Percentiles rank a stretch among this genome's conserved stretches.
Conservation (phyloP, 2,113 vertebrate genomes). For the Ailuropoda melanoleuca region DNA sequence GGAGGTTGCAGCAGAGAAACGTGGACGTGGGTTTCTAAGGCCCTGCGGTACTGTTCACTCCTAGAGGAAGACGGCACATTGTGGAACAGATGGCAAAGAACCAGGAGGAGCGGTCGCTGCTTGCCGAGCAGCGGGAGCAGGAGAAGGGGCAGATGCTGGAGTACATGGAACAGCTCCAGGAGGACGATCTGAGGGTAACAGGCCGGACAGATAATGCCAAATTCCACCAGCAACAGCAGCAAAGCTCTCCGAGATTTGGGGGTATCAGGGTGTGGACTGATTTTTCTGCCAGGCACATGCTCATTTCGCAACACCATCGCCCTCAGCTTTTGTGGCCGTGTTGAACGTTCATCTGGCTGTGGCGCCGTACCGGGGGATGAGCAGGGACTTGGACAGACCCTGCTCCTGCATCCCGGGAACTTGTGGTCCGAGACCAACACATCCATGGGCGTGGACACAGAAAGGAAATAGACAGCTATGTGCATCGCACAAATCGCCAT, state of each 20-base stretch:
- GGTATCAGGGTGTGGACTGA: neutral
- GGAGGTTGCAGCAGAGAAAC: neutral
- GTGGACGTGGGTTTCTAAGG: neutral
- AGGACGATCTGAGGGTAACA: constrained; percentile 88
- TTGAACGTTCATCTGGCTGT: neutral
- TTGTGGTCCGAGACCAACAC: neutral
- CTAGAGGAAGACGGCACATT: constrained; percentile 89
- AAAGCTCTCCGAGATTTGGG: neutral
- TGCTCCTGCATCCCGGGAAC: neutral
- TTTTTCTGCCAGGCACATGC: neutral
- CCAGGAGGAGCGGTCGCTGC: constrained; percentile 82
- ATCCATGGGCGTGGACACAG: neutral
- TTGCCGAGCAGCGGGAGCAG: constrained; percentile 84
- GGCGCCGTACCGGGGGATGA: neutral
- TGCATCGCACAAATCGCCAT: neutral
- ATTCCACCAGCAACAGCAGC: neutral
- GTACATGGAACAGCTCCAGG: constrained; percentile 85
- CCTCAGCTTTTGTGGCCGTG: neutral
- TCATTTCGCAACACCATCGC: neutral
- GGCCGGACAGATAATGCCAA: neutral
- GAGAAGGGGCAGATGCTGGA: constrained; percentile 86
- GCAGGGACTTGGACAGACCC: neutral
- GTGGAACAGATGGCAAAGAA: constrained; percentile 88
- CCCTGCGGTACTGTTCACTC: fast-evolving
- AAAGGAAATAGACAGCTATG: neutral